Evolutionary conservation across 2,113 vertebrate species (phyloP), one percentile per base, ranked within the genome.

Genomic region (Psammodynastes pulverulentus): DNA sequence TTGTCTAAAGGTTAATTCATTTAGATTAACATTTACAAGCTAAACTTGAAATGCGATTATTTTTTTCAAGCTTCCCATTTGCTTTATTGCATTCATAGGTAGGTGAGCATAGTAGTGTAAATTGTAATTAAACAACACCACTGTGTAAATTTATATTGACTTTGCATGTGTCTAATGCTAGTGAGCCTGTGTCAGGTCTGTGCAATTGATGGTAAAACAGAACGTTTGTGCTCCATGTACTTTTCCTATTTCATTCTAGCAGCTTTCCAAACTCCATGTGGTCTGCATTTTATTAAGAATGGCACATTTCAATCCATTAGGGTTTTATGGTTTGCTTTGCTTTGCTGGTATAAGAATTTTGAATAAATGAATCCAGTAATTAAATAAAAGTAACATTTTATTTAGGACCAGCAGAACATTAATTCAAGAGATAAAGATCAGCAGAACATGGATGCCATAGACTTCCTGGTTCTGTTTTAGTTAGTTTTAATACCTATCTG

Each of bases 311-410:
- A n/a, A n/a, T 43, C 46, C 5, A 51, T 84, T 48, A 3, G 9
- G 43, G 3, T 34, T 23, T 46, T 4, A 24, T 8, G 17, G 24
- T 34, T 34, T 29, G 19, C 26, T 43, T 87, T 24, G 17, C 6
- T 43, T 53, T 23, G 39, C 1, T 67, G 86, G 10, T 86, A 19
- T 4, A 34, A 56, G 29, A 84, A 15, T 43, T 49, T 54, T 89
- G 67, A 84, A 84, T 46, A 49, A 84, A 5, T 43, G 48, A 46
- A 79, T 29, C 86, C n/a, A n/a, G n/a, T 79, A 56, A 43, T 58
- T 89, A 84, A 92, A 89, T 45, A 34, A 89, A 84, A 84, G 4
- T 48, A 84, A 89, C 52, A 84, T 85, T 85, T 56, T 84, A 92
- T 56, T 84, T 17, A 56, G 3, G 29, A n/a, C 67, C 62, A 87